These are phyloP conservation scores for Anastrepha ludens DNA, from an alignment of 1,140 invertebrate species.

Conservation along the genomic window DNA sequence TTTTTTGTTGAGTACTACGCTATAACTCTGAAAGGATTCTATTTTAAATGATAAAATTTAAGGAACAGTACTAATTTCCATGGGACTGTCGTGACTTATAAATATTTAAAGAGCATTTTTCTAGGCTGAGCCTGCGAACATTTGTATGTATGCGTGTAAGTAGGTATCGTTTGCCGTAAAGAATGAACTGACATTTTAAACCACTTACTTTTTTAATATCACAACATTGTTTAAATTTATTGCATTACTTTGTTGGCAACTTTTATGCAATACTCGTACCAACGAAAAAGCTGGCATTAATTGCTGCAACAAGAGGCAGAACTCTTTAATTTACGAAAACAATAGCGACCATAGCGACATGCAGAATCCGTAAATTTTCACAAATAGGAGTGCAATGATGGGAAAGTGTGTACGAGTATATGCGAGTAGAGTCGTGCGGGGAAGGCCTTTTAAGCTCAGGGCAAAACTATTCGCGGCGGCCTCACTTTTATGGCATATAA, in stretches of 20 bases:
- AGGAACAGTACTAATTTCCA: too few relatives aligned
- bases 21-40: too few relatives aligned
- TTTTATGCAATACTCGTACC: not conserved
- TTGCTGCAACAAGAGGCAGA: not conserved
- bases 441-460: not conserved
- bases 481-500: constrained; percentile 34
- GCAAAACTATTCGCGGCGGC: not conserved
- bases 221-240: not conserved
- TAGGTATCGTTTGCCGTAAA: too few relatives aligned
- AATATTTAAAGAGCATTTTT: too few relatives aligned
- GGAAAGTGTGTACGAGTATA: not conserved
- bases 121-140: too few relatives aligned
- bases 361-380: not conserved
- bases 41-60: too few relatives aligned
- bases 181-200: too few relatives aligned
- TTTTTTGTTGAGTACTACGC: too few relatives aligned
- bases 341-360: not conserved
- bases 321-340: constrained; percentile 35
- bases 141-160: too few relatives aligned
- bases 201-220: not conserved
- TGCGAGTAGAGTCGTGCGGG: not conserved
- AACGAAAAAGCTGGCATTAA: constrained; percentile 15
- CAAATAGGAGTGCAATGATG: not conserved
- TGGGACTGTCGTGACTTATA: too few relatives aligned
- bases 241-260: not conserved